A percentile compares a stretch with the other conserved stretches of the same genome.
Evolutionary conservation across 2,113 vertebrate species (phyloP).

Genomic region (Danionella cerebrum): DNA sequence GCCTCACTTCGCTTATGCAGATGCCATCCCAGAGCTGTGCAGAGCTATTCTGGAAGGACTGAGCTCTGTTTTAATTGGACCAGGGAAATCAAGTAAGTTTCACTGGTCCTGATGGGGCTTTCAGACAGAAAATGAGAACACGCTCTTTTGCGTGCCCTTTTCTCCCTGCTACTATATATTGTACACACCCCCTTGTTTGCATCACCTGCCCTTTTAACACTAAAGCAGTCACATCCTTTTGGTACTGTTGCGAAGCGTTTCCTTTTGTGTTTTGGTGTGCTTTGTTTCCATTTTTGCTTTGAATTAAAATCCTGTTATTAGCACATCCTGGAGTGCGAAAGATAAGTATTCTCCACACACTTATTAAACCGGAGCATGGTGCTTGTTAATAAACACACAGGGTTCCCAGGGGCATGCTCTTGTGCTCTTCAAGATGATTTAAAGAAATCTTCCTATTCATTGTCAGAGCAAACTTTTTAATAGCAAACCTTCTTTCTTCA

Average conservation of each 20-base stretch:
- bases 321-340: constrained; percentile 8
- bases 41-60: constrained; percentile 75
- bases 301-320: constrained; percentile 18
- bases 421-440: constrained; percentile 5
- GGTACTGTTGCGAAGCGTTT: neutral
- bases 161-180: neutral
- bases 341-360: constrained; percentile 6
- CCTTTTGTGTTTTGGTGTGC: neutral
- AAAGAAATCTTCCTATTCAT: constrained; percentile 9
- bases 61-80: constrained; percentile 88
- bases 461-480: neutral
- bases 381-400: constrained; percentile 8
- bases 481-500: neutral
- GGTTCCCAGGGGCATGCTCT: constrained; percentile 3
- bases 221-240: neutral
- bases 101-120: constrained; percentile 73
- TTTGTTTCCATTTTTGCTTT: constrained; percentile 7
- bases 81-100: constrained; percentile 91
- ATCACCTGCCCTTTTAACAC: constrained; percentile 51
- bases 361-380: neutral
- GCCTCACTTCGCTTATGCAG: constrained; percentile 80
- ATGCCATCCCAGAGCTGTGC: constrained; percentile 72
- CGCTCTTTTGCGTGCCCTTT: constrained; percentile 59
- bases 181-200: constrained; percentile 49
- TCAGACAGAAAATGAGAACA: constrained; percentile 72